Conservation (phyloP, 2,888 invertebrate species). For the Nipponacmea schrenckii region DNA sequence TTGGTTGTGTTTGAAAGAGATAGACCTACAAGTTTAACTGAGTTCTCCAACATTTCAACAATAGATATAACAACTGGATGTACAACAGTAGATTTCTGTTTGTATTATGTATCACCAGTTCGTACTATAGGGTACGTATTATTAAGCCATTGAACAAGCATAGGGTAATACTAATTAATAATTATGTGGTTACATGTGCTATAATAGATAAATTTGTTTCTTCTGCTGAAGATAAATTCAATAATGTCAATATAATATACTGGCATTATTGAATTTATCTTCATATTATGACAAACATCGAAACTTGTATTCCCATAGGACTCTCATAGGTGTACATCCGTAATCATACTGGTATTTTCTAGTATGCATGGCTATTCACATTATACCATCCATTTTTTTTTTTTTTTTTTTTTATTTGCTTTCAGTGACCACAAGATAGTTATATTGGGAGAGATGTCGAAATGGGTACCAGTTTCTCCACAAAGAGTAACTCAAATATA, state of each 20-base stretch:
- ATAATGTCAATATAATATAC: too few species aligned
- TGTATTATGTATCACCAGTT: constrained; percentile 17
- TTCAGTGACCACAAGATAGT: constrained; percentile 20
- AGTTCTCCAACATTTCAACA: neutral
- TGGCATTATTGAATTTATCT: too few species aligned
- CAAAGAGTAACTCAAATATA: constrained; percentile 40
- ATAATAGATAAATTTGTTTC: too few species aligned
- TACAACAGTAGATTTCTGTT: constrained; percentile 15
- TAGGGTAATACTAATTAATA: too few species aligned
- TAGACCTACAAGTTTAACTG: neutral
- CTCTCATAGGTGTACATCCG: too few species aligned
- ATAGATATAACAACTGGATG: neutral
- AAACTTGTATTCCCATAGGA: too few species aligned
- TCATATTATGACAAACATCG: too few species aligned
- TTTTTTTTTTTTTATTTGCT: neutral
- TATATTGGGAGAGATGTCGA: constrained; percentile 49
- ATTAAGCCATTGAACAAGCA: too few species aligned
- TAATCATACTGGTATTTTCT: too few species aligned
- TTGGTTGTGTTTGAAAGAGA: neutral
- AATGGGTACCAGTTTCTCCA: constrained; percentile 56
- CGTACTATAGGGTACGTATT: neutral
- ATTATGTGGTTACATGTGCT: too few species aligned
- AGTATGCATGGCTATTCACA: too few species aligned
- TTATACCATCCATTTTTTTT: neutral
- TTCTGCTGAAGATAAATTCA: too few species aligned